Evolutionary conservation across 2,888 invertebrate species (phyloP).

Genomic region (Macaria liturata): DNA sequence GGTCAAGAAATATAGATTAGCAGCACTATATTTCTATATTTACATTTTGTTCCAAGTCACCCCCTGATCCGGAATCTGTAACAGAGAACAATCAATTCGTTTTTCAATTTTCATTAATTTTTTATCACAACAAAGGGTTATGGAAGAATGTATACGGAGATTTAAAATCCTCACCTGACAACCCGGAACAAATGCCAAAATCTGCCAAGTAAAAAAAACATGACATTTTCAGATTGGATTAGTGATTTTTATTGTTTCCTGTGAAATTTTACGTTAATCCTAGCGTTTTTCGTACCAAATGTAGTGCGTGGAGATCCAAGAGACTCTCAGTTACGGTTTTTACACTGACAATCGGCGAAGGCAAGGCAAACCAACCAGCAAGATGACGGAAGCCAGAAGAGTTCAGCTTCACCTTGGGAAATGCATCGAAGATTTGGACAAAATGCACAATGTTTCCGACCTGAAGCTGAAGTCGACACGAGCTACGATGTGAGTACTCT

Average conservation of each 20-base stretch:
- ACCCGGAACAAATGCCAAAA: slow-evolving; percentile 33
- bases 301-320: slow-evolving; percentile 58
- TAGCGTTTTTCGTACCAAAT: slow-evolving; percentile 63
- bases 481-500: slow-evolving; percentile 75
- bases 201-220: slow-evolving; percentile 48
- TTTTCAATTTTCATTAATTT: no score
- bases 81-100: no score
- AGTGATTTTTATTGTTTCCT: slow-evolving; percentile 68
- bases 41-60: no score
- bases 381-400: slow-evolving; percentile 76
- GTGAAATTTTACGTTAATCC: slow-evolving; percentile 59
- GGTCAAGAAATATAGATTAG: no score
- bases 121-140: no score
- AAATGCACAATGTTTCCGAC: slow-evolving; percentile 74
- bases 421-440: slow-evolving; percentile 83
- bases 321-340: slow-evolving; percentile 45
- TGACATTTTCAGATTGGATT: slow-evolving; percentile 61
- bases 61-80: no score
- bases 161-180: no score
- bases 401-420: slow-evolving; percentile 81
- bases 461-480: slow-evolving; percentile 76
- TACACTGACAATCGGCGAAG: slow-evolving; percentile 36
- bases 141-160: no score
- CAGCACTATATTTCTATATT: no score
- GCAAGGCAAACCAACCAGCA: slow-evolving; percentile 53